Percentiles rank a stretch among this genome's conserved stretches.
Conservation (phyloP, 2,888 invertebrate genomes). For the Ichneumoninae sp. region DNA sequence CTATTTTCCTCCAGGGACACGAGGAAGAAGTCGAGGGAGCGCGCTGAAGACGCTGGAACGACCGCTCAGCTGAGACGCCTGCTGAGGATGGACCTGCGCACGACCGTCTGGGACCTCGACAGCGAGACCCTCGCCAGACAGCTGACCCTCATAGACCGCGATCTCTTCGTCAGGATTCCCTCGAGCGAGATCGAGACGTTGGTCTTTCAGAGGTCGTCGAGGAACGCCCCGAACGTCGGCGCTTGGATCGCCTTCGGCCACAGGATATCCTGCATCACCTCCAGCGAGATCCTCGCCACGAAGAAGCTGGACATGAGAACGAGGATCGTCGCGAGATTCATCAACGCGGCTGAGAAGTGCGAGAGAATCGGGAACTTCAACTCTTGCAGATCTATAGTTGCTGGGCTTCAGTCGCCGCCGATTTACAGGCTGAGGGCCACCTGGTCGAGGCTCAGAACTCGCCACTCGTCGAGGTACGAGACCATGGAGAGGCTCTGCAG, state of each 20-base stretch:
- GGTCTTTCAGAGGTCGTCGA: slow-evolving; percentile 83
- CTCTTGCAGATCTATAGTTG: slow-evolving; percentile 85
- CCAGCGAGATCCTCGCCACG: slow-evolving; percentile 84
- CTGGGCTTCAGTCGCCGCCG: slow-evolving; percentile 85
- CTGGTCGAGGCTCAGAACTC: slow-evolving; percentile 85
- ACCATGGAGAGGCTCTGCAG: slow-evolving; percentile 85
- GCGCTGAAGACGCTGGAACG: slow-evolving; percentile 32
- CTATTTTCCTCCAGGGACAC: too few relatives aligned
- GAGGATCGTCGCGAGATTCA: slow-evolving; percentile 85
- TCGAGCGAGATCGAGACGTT: slow-evolving; percentile 83
- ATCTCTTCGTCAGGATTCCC: slow-evolving; percentile 85
- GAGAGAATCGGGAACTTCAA: slow-evolving; percentile 85
- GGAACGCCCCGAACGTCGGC: slow-evolving; percentile 85
- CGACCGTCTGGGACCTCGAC: slow-evolving; percentile 86
- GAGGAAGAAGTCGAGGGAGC: slow-evolving; percentile 16
- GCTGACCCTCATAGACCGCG: slow-evolving; percentile 85
- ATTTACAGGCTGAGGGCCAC: slow-evolving; percentile 85
- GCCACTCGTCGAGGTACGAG: slow-evolving; percentile 85
- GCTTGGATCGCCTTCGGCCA: slow-evolving; percentile 86
- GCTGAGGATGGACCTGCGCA: slow-evolving; percentile 82
- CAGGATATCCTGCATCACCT: slow-evolving; percentile 85
- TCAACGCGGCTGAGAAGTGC: slow-evolving; percentile 86
- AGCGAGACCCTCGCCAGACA: slow-evolving; percentile 85
- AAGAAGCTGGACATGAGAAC: slow-evolving; percentile 82
- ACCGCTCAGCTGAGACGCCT: slow-evolving; percentile 80